Percentiles rank a stretch among this genome's conserved stretches.
phyloP scores from a whole-genome alignment of 2,888 invertebrate genomes.

The Gari tellinella region DNA sequence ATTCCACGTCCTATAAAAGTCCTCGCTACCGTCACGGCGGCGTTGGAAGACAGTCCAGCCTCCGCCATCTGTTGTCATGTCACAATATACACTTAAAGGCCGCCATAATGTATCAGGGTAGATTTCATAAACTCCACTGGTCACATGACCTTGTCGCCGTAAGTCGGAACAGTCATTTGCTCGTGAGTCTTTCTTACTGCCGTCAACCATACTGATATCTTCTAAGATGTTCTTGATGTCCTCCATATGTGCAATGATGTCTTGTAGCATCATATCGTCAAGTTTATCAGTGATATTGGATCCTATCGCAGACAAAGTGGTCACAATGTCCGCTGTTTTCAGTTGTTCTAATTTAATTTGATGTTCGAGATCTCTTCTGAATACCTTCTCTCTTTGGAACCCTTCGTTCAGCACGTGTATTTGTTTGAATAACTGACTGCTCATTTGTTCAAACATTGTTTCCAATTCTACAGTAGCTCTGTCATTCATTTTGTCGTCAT shows the following conservation, averaged over 20 bases:
- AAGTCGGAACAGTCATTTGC: slow-evolving; percentile 1
- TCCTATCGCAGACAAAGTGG: too few species aligned
- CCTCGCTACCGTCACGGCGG: slow-evolving; percentile 24
- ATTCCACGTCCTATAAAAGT: slow-evolving; percentile 36
- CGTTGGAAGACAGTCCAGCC: slow-evolving; percentile 58
- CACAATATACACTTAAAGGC: slow-evolving; percentile 45
- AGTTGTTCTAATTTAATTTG: not conserved
- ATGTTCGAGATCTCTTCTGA: not conserved
- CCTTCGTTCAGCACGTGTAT: not conserved
- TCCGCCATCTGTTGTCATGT: slow-evolving; percentile 52
- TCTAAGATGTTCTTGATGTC: too few species aligned
- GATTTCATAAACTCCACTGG: slow-evolving; percentile 17
- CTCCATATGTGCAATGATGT: too few species aligned
- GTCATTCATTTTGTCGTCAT: not conserved
- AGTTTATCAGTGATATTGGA: too few species aligned
- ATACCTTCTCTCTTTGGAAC: not conserved
- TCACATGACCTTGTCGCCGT: not conserved
- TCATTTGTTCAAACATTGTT: not conserved
- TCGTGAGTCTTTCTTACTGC: too few species aligned
- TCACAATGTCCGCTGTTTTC: too few species aligned
- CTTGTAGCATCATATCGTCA: too few species aligned
- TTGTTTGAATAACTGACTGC: not conserved
- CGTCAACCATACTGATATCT: too few species aligned
- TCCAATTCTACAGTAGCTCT: not conserved
- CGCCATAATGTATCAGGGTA: slow-evolving; percentile 4